Evolutionary conservation across 2,113 vertebrate species (phyloP), one percentile per base, ranked within the genome.

Genomic region (Toxotes chatareus): DNA sequence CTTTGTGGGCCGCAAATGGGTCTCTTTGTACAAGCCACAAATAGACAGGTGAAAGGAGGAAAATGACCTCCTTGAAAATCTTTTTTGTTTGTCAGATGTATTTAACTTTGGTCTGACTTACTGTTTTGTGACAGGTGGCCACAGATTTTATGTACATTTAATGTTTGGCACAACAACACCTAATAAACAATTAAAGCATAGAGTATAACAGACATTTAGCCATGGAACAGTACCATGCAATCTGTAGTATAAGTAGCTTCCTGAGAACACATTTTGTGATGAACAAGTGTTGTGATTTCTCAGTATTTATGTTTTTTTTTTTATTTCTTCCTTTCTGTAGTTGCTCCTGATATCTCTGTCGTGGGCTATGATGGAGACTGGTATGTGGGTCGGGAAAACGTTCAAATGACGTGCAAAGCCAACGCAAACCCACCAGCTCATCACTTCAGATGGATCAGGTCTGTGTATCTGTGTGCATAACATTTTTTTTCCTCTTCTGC

Each of bases 341-440:
- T 96, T 95, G 96, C 97, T 64, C 98, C 98, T 70, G 97, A 99
- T 88, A 97, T 99, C 90, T 95, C 96, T 21, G 95, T 99, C 69
- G 96, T 97, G 86, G 98, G 98, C 6, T 99, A 98, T 89, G 97
- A 99, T 94, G 97, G 96, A 57, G 97, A 99, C 93, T 99, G 98
- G 98, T 96, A 96, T 84, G 94, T 97, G 55, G 97, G 98, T 83
- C 96, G 97, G 86, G 96, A 95, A 86, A 96, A 97, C 4, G 97
- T 99, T 88, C 97, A 97, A 90, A 96, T 99, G 82, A 96, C 92
- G 7, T 99, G 98, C 94, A 97, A 96, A 93, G 98, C 97, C 85
- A 98, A 98, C 77, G 96, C 98, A 86, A 99, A 99, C 94, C 98
- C 98, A 21, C 95, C 97, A 21, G 93, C 93, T 94, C 97, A 87